Conservation (phyloP, 2,888 invertebrate genomes). For the Atethmia centrago region DNA sequence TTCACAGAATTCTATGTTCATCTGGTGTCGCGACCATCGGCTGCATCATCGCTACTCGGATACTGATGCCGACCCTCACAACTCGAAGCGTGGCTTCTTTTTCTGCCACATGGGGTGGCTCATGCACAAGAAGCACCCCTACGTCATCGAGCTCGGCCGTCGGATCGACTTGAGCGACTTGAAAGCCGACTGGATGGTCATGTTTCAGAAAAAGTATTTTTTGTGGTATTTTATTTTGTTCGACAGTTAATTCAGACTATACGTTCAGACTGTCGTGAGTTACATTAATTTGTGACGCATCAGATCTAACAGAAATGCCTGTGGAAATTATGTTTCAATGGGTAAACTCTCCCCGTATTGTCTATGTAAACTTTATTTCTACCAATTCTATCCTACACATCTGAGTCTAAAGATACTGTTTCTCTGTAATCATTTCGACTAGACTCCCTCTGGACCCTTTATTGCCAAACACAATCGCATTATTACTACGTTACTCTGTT, state of each 20-base stretch:
- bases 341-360: neutral
- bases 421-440: neutral
- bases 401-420: neutral
- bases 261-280: neutral
- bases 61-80: constrained; percentile 94
- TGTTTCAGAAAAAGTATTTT: constrained; percentile 93
- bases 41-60: constrained; percentile 94
- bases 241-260: neutral
- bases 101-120: constrained; percentile 97
- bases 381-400: neutral
- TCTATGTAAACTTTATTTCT: neutral
- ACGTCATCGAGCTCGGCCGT: constrained; percentile 92
- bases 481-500: neutral
- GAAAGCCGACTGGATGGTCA: constrained; percentile 92
- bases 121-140: constrained; percentile 94
- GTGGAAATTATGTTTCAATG: neutral
- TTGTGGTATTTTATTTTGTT: neutral
- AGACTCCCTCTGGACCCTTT: too few species aligned
- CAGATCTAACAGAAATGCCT: too few species aligned
- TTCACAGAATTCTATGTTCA: constrained; percentile 92
- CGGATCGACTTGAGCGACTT: constrained; percentile 94
- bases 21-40: constrained; percentile 95
- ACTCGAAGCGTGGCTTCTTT: constrained; percentile 95
- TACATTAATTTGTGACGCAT: neutral
- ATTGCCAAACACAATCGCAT: neutral